Percentiles rank a stretch among this genome's conserved stretches.
These are phyloP conservation scores for Lasioglossum albipes DNA, from an alignment of 1,140 invertebrate genomes.

Conservation along the genomic window DNA sequence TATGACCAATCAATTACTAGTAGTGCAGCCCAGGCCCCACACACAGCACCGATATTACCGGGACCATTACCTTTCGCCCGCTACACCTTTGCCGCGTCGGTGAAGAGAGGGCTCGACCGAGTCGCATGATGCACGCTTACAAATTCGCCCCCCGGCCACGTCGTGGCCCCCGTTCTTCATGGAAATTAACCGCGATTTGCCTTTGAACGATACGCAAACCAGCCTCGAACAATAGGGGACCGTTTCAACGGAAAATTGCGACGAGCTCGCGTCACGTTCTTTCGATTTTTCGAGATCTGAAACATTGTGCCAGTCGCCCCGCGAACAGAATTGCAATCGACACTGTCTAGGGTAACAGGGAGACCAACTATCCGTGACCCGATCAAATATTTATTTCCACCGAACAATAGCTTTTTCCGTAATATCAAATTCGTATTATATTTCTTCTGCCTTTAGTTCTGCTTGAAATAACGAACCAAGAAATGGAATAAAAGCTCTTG, in stretches of 20 bases:
- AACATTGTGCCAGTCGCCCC: neutral
- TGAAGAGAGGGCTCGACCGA: conserved; percentile 22
- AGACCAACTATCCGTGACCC: too few species aligned
- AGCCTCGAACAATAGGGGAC: conserved; percentile 6
- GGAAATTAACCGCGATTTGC: conserved; percentile 50
- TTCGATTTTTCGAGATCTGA: neutral
- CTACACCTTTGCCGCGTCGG: conserved; percentile 58
- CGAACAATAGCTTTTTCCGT: too few species aligned
- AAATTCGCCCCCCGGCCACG: conserved; percentile 65
- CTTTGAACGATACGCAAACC: conserved; percentile 34
- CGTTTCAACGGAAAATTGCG: neutral
- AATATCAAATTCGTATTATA: too few species aligned
- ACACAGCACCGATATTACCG: conserved; percentile 73
- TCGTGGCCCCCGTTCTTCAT: conserved; percentile 36
- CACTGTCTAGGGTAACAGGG: too few species aligned
- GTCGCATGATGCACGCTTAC: conserved; percentile 67
- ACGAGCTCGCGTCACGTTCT: neutral
- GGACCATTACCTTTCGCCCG: conserved; percentile 72
- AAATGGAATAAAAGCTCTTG: too few species aligned
- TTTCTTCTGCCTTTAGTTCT: too few species aligned
- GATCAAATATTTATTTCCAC: too few species aligned
- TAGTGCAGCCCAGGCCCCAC: conserved; percentile 72
- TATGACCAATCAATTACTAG: conserved; percentile 76
- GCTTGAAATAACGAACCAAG: too few species aligned
- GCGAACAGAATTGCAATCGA: too few species aligned